phyloP scores from a whole-genome alignment of 2,888 invertebrate genomes.

The Cerastis leucographa region DNA sequence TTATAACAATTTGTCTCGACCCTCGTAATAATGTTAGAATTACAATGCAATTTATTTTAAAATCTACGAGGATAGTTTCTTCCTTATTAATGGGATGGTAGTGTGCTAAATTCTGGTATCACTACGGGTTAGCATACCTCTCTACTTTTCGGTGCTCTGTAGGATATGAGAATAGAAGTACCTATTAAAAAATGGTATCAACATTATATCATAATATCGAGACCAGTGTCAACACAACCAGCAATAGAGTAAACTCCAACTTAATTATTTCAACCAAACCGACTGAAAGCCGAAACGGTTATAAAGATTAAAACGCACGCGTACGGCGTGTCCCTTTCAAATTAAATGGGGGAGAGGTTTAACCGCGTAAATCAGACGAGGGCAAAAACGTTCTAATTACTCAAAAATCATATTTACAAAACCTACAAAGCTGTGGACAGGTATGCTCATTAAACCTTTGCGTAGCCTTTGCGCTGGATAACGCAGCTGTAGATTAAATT shows the following conservation, averaged over 20 bases:
- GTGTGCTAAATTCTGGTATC: neutral
- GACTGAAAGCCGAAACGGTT: slow-evolving; percentile 53
- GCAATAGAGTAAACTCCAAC: slow-evolving; percentile 28
- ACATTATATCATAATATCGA: neutral
- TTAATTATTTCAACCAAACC: slow-evolving; percentile 50
- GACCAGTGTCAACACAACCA: slow-evolving; percentile 8
- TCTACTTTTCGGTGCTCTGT: neutral
- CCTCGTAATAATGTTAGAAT: slow-evolving; percentile 40
- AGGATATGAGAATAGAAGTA: neutral
- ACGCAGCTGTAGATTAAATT: slow-evolving; percentile 22
- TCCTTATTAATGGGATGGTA: slow-evolving; percentile 38
- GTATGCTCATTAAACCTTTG: slow-evolving; percentile 79
- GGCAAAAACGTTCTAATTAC: slow-evolving; percentile 84
- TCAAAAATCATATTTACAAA: slow-evolving; percentile 83
- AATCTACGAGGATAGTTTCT: slow-evolving; percentile 35
- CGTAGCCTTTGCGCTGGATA: slow-evolving; percentile 8
- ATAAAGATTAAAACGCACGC: slow-evolving; percentile 65
- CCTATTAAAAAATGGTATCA: neutral
- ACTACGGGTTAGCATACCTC: neutral
- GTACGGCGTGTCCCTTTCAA: slow-evolving; percentile 73
- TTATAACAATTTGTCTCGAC: slow-evolving; percentile 53
- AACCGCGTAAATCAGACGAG: slow-evolving; percentile 78
- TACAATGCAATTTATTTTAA: slow-evolving; percentile 46
- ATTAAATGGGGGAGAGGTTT: slow-evolving; percentile 79
- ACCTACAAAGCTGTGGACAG: slow-evolving; percentile 78